Evolutionary conservation across 2,888 invertebrate genomes (phyloP).

Genomic region (Scaptomyza polygonia): DNA sequence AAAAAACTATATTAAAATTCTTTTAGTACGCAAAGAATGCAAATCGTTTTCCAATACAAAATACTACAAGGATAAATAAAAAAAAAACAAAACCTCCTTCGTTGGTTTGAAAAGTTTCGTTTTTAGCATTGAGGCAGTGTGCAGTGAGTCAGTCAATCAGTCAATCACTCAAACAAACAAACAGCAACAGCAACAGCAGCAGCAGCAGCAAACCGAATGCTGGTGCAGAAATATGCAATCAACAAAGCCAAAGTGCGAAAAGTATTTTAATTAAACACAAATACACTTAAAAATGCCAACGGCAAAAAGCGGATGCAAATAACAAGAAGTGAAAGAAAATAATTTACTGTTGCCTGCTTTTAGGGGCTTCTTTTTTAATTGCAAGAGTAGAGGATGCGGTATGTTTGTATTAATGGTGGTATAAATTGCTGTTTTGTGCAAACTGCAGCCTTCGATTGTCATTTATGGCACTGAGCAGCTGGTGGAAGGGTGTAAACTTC

Average conservation of each 20-base stretch:
- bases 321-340: not conserved
- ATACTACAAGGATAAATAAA: not conserved
- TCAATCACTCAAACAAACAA: slow-evolving; percentile 42
- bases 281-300: slow-evolving; percentile 48
- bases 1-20: slow-evolving; percentile 62
- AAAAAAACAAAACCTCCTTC: not conserved
- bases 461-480: slow-evolving; percentile 45
- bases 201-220: slow-evolving; percentile 5
- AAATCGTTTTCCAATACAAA: slow-evolving; percentile 39
- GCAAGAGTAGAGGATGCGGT: not conserved
- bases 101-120: slow-evolving; percentile 39
- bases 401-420: not conserved
- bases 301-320: slow-evolving; percentile 14
- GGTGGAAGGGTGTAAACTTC: not conserved
- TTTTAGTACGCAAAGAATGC: slow-evolving; percentile 52
- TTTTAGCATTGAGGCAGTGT: slow-evolving; percentile 1
- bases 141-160: slow-evolving; percentile 32
- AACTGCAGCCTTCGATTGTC: slow-evolving; percentile 67
- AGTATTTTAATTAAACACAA: slow-evolving; percentile 77
- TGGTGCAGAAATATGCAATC: slow-evolving; percentile 45
- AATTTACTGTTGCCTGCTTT: slow-evolving; percentile 41
- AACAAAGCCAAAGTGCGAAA: slow-evolving; percentile 56
- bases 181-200: slow-evolving; percentile 4
- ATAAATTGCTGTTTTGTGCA: slow-evolving; percentile 27
- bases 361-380: slow-evolving; percentile 42